Evolutionary conservation across 1,140 invertebrate species (phyloP).

Genomic region (Agrypnia vestita): DNA sequence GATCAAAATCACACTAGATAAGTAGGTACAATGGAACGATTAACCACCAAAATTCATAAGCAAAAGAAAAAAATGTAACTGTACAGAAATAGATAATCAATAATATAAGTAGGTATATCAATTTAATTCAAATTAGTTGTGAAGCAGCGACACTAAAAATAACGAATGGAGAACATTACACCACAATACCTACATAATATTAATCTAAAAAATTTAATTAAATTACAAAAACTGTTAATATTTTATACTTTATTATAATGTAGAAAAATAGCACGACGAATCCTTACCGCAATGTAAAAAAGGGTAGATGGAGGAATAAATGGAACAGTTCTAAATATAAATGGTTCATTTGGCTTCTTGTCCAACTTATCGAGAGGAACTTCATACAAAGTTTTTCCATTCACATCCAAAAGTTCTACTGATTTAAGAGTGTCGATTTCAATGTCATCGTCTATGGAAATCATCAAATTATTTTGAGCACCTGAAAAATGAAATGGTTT

Average conservation of each 20-base stretch:
- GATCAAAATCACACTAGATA: too few relatives aligned
- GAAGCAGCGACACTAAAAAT: background rate
- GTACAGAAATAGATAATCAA: too few relatives aligned
- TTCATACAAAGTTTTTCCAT: slow-evolving; percentile 67
- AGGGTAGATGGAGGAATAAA: slow-evolving; percentile 69
- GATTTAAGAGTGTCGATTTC: slow-evolving; percentile 61
- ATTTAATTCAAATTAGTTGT: background rate
- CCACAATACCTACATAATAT: background rate
- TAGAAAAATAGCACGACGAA: background rate
- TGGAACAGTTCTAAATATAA: slow-evolving; percentile 64
- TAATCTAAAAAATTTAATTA: too few relatives aligned
- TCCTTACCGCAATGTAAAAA: slow-evolving; percentile 69
- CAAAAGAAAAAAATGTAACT: too few relatives aligned
- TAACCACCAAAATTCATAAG: too few relatives aligned
- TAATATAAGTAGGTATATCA: too few relatives aligned
- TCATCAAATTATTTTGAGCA: slow-evolving; percentile 67
- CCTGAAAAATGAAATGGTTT: slow-evolving; percentile 62
- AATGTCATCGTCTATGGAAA: slow-evolving; percentile 61
- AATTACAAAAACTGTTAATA: too few relatives aligned
- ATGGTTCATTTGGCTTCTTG: slow-evolving; percentile 43
- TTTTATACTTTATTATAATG: too few relatives aligned
- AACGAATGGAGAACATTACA: background rate
- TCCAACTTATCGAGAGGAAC: slow-evolving; percentile 64
- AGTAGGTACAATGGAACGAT: too few relatives aligned
- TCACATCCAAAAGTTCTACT: slow-evolving; percentile 64